Evolutionary conservation across 2,797 vertebrate species (phyloP).

Genomic region (Diceros bicornis): DNA sequence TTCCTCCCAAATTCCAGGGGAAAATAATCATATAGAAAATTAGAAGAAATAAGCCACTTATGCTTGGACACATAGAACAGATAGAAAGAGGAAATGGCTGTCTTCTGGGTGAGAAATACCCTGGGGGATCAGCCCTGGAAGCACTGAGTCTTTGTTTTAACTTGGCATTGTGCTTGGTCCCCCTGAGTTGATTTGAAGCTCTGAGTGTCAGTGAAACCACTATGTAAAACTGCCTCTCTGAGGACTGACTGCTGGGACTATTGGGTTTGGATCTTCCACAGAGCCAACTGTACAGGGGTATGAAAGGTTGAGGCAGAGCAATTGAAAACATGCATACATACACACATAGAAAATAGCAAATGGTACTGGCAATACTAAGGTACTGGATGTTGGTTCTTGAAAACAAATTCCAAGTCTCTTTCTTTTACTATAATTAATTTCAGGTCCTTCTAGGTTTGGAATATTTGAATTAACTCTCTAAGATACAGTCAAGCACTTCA

Average conservation of each 20-base stretch:
- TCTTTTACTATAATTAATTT: background rate
- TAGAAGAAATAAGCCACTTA: slow-evolving; percentile 49
- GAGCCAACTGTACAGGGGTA: background rate
- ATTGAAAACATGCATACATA: background rate
- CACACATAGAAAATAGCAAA: background rate
- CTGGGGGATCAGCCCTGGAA: background rate
- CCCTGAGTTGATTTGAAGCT: background rate
- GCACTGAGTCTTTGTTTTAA: slow-evolving; percentile 8
- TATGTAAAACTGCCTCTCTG: background rate
- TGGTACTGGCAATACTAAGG: background rate
- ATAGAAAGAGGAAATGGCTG: background rate
- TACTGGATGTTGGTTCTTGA: background rate
- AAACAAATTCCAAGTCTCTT: background rate
- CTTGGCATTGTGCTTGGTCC: background rate
- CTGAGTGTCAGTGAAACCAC: background rate
- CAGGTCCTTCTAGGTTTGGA: background rate
- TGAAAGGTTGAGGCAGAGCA: background rate
- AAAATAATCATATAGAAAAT: slow-evolving; percentile 58
- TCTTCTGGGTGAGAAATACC: background rate
- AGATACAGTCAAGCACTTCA: background rate
- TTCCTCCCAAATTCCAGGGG: slow-evolving; percentile 23
- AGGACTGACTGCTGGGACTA: background rate
- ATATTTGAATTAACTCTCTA: slow-evolving; percentile 17
- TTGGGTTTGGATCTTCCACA: background rate
- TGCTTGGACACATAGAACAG: background rate